Base-by-base conservation (phyloP, 2,888 invertebrate genomes). In the Yponomeuta sedellus region DNA sequence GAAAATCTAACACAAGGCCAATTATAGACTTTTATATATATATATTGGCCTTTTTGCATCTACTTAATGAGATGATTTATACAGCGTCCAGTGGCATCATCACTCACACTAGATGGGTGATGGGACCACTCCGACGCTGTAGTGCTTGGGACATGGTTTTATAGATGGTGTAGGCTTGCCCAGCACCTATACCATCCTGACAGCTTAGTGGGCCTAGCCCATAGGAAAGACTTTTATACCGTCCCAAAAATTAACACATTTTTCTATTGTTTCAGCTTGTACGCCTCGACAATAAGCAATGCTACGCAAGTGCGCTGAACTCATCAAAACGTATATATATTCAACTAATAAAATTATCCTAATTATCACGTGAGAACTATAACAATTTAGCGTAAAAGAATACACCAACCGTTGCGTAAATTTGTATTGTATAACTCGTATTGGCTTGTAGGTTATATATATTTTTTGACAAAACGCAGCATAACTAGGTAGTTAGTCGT, bases 271-370 rank as follows among this genome's bases (percentile, higher is more conserved):
- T 83, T 0, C 86, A 87, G 88, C 85, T 85, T 86, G 81, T 77
- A 80, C 78, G 83, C 85, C 80, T 82, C 81, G 88, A 89, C 87
- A 87, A 88, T 88, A 88, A 87, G 77, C 75, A 75, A 72, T 71
- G 79, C 77, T 73, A 70, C 73, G 75, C 74, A 69, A 68, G 69
- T 69, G 70, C 70, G 71, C 69, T 73, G 69, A 68, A 70, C 68
- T 66, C 68, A 68, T 68, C 3, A 52, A 5, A 52, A 52, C 12
- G 16, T 52, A 52, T 52, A 52, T 52, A 16, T 52, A 52, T 52
- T 52, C 44, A 65, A 58, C 11, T 39, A 58, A 8, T 40, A 59
- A 57, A 65, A 66, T n/a, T 66, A 67, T 64, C 61, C 70, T 52
- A 52, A 16, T 52, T 52, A 52, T 52, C 44, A 52, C 16, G 16